Percentiles rank a stretch among this genome's conserved stretches.
phyloP scores from a whole-genome alignment of 2,888 invertebrate genomes.

The Nesidiocoris tenuis region DNA sequence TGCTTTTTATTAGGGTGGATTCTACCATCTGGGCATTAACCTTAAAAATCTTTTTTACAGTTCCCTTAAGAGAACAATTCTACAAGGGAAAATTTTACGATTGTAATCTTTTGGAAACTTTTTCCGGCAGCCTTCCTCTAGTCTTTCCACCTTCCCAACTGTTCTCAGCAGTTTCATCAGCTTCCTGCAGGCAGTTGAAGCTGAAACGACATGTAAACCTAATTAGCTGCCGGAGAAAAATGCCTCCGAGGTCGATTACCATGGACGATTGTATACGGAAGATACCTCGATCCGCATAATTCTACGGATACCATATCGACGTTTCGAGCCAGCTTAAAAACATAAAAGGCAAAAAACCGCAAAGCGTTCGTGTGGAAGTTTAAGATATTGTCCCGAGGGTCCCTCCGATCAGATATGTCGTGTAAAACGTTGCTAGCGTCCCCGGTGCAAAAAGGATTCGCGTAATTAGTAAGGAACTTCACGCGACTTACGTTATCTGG shows the following conservation, averaged over 20 bases:
- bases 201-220: too few relatives aligned
- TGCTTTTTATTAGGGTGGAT: too few relatives aligned
- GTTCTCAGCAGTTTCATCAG: too few relatives aligned
- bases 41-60: too few relatives aligned
- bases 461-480: conserved; percentile 39
- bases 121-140: too few relatives aligned
- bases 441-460: conserved; percentile 12
- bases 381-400: conserved; percentile 23
- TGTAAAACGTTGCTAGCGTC: conserved; percentile 19
- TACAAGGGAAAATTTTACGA: too few relatives aligned
- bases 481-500: conserved; percentile 34
- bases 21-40: too few relatives aligned
- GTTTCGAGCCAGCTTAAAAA: background rate
- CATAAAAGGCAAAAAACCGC: background rate
- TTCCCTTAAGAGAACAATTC: too few relatives aligned
- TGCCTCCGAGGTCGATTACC: background rate
- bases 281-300: background rate
- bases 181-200: too few relatives aligned
- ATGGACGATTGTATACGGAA: background rate
- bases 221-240: too few relatives aligned
- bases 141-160: too few relatives aligned
- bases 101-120: too few relatives aligned
- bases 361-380: conserved; percentile 32
- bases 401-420: conserved; percentile 32
- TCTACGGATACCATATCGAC: background rate